phyloP scores from a whole-genome alignment of 2,797 vertebrate genomes.

The Chrysocyon brachyurus region DNA sequence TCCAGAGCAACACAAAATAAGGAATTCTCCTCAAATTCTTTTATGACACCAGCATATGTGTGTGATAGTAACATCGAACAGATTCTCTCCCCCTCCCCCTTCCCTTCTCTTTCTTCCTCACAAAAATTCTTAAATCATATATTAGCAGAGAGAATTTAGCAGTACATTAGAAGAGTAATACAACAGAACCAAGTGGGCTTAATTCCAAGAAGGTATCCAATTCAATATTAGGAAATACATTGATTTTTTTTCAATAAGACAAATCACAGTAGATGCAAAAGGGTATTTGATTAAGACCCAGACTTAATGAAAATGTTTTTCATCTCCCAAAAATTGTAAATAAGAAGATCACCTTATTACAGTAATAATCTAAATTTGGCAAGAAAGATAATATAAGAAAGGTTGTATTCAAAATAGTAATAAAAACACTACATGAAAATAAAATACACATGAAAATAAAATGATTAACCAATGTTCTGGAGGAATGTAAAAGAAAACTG shows the following conservation, averaged over 20 bases:
- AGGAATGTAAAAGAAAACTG: background rate
- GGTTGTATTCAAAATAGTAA: background rate
- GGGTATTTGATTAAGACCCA: background rate
- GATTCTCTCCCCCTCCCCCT: background rate
- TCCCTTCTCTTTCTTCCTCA: background rate
- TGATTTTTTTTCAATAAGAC: slow-evolving; percentile 32
- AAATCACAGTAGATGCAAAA: slow-evolving; percentile 14
- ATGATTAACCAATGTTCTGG: background rate
- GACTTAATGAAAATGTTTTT: background rate
- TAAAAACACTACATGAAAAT: background rate
- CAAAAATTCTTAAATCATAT: background rate
- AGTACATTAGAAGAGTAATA: background rate
- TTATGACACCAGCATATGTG: background rate
- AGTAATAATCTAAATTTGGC: background rate
- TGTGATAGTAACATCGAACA: slow-evolving; percentile 35
- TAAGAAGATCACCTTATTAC: background rate
- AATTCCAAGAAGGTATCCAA: slow-evolving; percentile 2
- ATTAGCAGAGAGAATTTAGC: background rate
- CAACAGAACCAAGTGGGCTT: background rate
- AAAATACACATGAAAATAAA: slow-evolving; percentile 7
- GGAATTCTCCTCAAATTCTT: slow-evolving; percentile 44
- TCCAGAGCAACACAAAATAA: slow-evolving; percentile 65
- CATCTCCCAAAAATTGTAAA: background rate
- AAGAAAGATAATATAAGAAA: background rate
- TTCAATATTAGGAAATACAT: slow-evolving; percentile 8